phyloP scores from a whole-genome alignment of 2,113 vertebrate species.

The Phodopus roborovskii region DNA sequence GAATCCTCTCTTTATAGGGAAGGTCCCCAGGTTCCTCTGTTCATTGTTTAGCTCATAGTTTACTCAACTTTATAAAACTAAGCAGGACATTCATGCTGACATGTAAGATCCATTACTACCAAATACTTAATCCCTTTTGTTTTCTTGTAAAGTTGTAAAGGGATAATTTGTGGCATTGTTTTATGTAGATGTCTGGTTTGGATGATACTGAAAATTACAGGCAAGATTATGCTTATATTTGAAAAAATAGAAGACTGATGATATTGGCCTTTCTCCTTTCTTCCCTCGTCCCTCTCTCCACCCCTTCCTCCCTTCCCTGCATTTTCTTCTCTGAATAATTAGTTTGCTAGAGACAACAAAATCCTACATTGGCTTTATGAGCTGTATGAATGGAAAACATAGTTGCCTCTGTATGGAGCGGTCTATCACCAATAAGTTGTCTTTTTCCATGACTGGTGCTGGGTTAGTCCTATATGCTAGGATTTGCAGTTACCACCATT shows the following conservation, averaged over 20 bases:
- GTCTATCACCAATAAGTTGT: conserved; percentile 16
- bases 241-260: not conserved
- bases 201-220: conserved; percentile 4
- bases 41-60: not conserved
- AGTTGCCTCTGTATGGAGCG: conserved; percentile 24
- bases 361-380: conserved; percentile 6
- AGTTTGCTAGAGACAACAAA: conserved; percentile 9
- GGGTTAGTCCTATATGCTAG: conserved; percentile 27
- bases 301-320: not conserved
- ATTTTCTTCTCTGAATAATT: conserved; percentile 24
- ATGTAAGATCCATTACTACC: not conserved
- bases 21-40: not conserved
- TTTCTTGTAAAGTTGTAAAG: conserved; percentile 8
- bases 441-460: conserved; percentile 19
- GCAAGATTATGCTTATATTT: not conserved
- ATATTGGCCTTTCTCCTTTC: not conserved
- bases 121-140: not conserved
- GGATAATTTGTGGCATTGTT: not conserved
- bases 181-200: not conserved
- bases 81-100: not conserved
- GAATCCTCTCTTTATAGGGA: not conserved
- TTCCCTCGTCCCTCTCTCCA: not conserved
- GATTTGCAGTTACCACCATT: not conserved
- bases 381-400: conserved; percentile 13
- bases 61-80: not conserved